phyloP scores from a whole-genome alignment of 2,113 vertebrate species.

The Hippocampus guttulatus region DNA sequence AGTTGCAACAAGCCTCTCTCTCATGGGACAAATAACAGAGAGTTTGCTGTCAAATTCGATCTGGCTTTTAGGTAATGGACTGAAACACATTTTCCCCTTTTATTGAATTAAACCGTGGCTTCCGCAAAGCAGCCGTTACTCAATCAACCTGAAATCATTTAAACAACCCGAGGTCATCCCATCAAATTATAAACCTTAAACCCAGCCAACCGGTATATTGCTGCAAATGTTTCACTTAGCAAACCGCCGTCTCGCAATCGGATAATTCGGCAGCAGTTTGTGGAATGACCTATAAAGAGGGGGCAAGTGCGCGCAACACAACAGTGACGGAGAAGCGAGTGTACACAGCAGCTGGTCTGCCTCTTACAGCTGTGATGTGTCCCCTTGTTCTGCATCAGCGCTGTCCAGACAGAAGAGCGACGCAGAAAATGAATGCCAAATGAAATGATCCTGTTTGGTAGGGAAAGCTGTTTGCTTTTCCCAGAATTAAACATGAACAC shows the following conservation, averaged over 20 bases:
- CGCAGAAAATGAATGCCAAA: not conserved
- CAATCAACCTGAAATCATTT: constrained; percentile 32
- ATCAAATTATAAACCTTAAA: constrained; percentile 17
- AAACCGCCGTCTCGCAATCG: too few relatives aligned
- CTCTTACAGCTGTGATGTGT: not conserved
- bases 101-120: constrained; percentile 25
- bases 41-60: constrained; percentile 21
- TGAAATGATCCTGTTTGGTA: not conserved
- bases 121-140: constrained; percentile 30
- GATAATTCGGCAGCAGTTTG: too few relatives aligned
- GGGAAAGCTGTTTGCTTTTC: constrained; percentile 33
- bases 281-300: too few relatives aligned
- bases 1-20: constrained; percentile 21
- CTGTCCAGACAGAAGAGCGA: not conserved
- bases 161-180: constrained; percentile 35
- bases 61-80: constrained; percentile 31
- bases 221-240: too few relatives aligned
- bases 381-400: not conserved
- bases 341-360: too few relatives aligned
- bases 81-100: constrained; percentile 21
- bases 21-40: constrained; percentile 31
- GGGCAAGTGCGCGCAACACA: too few relatives aligned
- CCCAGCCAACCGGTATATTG: not conserved
- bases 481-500: constrained; percentile 27
- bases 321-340: too few relatives aligned